phyloP scores from a whole-genome alignment of 1,140 invertebrate genomes.

The Mamestra configurata region DNA sequence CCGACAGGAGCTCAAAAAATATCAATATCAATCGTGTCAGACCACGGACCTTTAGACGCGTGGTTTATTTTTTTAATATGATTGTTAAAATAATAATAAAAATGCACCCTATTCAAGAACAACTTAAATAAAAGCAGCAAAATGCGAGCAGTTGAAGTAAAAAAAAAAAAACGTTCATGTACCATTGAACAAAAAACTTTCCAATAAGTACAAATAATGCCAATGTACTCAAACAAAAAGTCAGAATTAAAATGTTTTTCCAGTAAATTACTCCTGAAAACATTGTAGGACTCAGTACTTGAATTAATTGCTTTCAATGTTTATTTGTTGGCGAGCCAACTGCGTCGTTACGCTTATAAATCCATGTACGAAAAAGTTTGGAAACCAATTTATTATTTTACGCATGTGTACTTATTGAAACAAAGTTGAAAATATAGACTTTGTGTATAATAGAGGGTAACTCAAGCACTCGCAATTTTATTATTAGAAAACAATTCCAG shows the following conservation, averaged over 20 bases:
- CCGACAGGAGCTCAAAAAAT: no score
- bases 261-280: constrained; percentile 5
- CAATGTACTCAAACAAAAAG: constrained; percentile 27
- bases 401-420: not conserved
- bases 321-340: constrained; percentile 9
- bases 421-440: not conserved
- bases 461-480: no score
- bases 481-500: no score
- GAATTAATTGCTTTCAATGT: constrained; percentile 15
- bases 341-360: constrained; percentile 2
- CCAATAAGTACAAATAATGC: constrained; percentile 22
- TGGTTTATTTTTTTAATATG: no score
- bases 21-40: no score
- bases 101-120: no score
- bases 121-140: no score
- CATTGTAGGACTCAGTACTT: constrained; percentile 1
- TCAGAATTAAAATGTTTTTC: not conserved
- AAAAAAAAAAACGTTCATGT: not conserved
- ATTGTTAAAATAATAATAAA: no score
- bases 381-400: not conserved
- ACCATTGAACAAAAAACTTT: not conserved
- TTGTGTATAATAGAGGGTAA: no score
- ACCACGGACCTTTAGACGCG: no score
- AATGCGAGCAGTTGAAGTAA: not conserved
- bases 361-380: constrained; percentile 1